These are phyloP conservation scores for Uria lomvia DNA, from an alignment of 2,113 vertebrate genomes.

Conservation along the genomic window DNA sequence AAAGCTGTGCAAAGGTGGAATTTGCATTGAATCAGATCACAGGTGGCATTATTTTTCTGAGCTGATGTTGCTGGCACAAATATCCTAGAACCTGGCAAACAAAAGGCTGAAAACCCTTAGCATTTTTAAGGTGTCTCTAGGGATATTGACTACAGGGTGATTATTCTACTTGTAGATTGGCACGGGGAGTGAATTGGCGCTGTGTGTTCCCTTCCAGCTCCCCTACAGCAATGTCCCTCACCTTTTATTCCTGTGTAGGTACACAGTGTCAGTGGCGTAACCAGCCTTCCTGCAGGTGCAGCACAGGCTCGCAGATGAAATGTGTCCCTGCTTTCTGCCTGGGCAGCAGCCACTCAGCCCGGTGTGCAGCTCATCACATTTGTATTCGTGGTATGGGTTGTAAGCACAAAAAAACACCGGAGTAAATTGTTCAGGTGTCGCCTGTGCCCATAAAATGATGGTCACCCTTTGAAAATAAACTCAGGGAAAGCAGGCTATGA, in stretches of 20 bases:
- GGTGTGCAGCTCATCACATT: not conserved
- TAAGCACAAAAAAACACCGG: not conserved
- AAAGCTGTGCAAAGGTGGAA: not conserved
- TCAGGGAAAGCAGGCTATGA: not conserved
- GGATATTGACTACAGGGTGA: not conserved
- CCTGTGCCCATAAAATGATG: not conserved
- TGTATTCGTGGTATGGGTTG: not conserved
- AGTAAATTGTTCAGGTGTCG: not conserved
- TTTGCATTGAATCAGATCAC: not conserved
- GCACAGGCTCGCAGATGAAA: not conserved
- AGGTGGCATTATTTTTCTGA: not conserved
- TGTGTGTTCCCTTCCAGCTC: not conserved
- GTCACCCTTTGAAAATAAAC: conserved; percentile 18
- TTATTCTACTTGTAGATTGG: not conserved
- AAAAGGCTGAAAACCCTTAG: not conserved
- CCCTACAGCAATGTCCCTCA: not conserved
- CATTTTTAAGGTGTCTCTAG: not conserved
- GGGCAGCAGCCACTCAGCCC: not conserved
- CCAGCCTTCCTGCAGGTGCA: not conserved
- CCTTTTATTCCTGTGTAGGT: not conserved
- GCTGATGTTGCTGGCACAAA: not conserved
- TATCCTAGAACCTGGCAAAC: not conserved
- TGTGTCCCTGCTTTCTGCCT: not conserved
- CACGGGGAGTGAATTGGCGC: not conserved
- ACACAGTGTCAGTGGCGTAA: not conserved